phyloP scores from a whole-genome alignment of 1,140 invertebrate species.

The Eupristina koningsbergeri region DNA sequence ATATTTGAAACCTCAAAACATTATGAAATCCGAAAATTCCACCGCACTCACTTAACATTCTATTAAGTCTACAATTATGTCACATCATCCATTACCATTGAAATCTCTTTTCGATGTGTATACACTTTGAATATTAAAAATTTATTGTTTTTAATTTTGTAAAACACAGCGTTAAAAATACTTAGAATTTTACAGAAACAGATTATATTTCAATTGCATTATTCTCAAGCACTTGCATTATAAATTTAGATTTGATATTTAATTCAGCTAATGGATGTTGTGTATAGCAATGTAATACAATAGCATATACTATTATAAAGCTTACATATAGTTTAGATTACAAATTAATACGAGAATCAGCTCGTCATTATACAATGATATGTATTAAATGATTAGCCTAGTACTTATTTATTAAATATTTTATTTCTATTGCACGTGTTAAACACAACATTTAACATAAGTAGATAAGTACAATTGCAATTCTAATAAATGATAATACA shows the following conservation, averaged over 20 bases:
- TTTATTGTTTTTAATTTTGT: neutral
- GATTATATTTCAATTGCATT: neutral
- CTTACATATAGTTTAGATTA: conserved; percentile 15
- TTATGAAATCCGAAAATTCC: too few species aligned
- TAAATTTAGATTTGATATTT: neutral
- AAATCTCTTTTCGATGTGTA: too few species aligned
- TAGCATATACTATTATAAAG: neutral
- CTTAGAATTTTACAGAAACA: neutral
- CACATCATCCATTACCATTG: too few species aligned
- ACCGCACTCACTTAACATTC: too few species aligned
- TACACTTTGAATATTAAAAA: neutral
- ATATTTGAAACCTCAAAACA: too few species aligned
- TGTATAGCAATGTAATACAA: neutral
- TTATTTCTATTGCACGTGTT: neutral
- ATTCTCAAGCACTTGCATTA: neutral
- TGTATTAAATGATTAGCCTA: neutral
- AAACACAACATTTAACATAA: neutral
- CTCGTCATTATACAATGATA: neutral
- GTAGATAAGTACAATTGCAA: neutral
- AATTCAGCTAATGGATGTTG: neutral
- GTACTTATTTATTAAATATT: neutral
- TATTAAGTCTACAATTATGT: too few species aligned
- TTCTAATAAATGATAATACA: neutral
- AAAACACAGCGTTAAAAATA: neutral
- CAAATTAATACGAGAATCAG: conserved; percentile 8